Base-by-base conservation (phyloP, 1,140 invertebrate species). In the Diplogasteroides magnus region DNA sequence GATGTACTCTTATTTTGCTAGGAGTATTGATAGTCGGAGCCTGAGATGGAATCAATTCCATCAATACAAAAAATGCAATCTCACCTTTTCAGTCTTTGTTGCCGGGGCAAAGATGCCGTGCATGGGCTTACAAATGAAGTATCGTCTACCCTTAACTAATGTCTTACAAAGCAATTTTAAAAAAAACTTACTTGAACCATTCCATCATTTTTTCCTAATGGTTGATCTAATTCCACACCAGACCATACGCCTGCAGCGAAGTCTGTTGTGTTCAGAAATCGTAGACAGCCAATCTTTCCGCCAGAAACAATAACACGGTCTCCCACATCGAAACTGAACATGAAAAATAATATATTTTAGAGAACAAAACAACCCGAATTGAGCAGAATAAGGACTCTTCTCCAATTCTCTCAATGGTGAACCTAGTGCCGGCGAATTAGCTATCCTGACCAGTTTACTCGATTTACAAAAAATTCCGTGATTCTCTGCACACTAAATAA, bases 201-300 rank as follows among this genome's bases (percentile, higher is more conserved):
- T 1, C 86, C 86, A 77, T 86, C 83, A 75, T 84, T 85, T 66
- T 84, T 84, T 3, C 86, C 86, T 27, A 84, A 76, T 6, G 84
- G 79, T 55, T 77, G 69, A 63, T 87, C 86, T 58, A 87, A 75
- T 76, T 86, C 85, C 15, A 87, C 83, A 2, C 86, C 86, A 64
- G 83, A 85, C 85, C 85, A 86, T 48, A 84, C 69, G 14, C 83
- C 83, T 26, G 59, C 63, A 26, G 78, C 72, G 48, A 78, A 78
- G 81, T 93, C 89, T 15, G 78, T 67, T 82, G 55, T 25, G 28
- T 76, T 79, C 11, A 79, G 57, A 69, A 78, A 82, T 57, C 81
- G 74, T 27, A 83, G 63, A n/a, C 61, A 69, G 11, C 80, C 80
- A 23, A 37, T 61, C 31, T 78, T 77, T 11, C 75, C 72, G 25